Base-by-base conservation (phyloP, 2,113 vertebrate species). In the Tragulus kanchil region DNA sequence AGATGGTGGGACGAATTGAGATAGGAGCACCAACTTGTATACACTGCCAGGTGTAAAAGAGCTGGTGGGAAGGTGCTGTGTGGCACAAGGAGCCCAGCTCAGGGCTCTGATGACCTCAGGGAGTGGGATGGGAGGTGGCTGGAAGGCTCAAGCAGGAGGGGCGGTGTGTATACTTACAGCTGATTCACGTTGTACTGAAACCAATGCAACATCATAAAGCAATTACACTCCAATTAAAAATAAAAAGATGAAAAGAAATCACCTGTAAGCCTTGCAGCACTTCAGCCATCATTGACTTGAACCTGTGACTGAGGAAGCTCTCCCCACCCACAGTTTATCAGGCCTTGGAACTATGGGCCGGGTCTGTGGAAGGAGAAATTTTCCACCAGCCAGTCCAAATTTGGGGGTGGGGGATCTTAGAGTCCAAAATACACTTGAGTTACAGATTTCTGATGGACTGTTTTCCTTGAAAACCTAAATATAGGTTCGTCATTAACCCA, bases 241-340 rank as follows among this genome's bases (percentile, higher is more conserved):
- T 45, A 3, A 13, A 73, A 21, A 67, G 28, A 65, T n/a, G 65
- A 45, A 45, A 25, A 45, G 69, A 73, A 56, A 83, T 1, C 8
- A 4, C 48, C 58, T 11, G 0, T 14, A n/a, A 7, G 7, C 6
- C 25, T 21, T 11, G 23, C 25, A 6, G n/a, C 23, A 4, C 56
- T 17, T 71, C 62, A 5, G 11, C 25, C 42, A 23, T 14, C 2
- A 8, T 19, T 11, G 3, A 3, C 58, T 4, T 7, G 54, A 5
- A 52, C 8, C 58, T 62, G 2, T 26, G 19, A 12, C 67, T 8
- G 14, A 15, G 45, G 3, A 3, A 7, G 2, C 42, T 3, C 6
- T 42, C 50, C 36, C n/a, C 1, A 6, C 28, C 28, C 58, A 12
- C 71, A 6, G 16, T 12, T 21, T n/a, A 8, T 2, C 42, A 58